Evolutionary conservation across 2,888 invertebrate genomes (phyloP).

Genomic region (Salpingus planirostris): DNA sequence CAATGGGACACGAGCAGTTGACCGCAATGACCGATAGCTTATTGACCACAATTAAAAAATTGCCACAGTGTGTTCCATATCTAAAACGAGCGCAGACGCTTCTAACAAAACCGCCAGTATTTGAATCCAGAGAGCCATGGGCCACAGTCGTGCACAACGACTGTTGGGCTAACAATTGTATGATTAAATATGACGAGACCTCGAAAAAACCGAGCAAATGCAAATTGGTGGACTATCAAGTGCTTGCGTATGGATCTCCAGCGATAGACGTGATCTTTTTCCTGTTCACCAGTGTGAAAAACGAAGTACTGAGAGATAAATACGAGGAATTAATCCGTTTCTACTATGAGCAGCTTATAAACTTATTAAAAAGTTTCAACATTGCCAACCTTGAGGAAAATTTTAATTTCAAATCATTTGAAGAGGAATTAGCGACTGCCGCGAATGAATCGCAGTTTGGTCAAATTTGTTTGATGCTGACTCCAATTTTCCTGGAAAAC

Average conservation of each 20-base stretch:
- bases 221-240: slow-evolving; percentile 19
- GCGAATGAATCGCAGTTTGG: too few species aligned
- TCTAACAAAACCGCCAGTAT: slow-evolving; percentile 21
- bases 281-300: slow-evolving; percentile 21
- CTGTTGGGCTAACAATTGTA: slow-evolving; percentile 52
- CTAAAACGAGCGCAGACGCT: slow-evolving; percentile 19
- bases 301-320: slow-evolving; percentile 1
- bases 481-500: too few species aligned
- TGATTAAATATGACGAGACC: slow-evolving; percentile 38
- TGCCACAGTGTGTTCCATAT: slow-evolving; percentile 11
- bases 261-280: slow-evolving; percentile 24
- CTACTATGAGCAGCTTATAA: slow-evolving; percentile 4
- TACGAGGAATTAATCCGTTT: slow-evolving; percentile 4
- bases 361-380: slow-evolving; percentile 2
- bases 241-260: slow-evolving; percentile 18
- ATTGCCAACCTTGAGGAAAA: too few species aligned
- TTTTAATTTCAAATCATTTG: too few species aligned
- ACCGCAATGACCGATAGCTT: not conserved
- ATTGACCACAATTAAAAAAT: not conserved
- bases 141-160: slow-evolving; percentile 47
- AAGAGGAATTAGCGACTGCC: too few species aligned
- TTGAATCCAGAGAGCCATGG: slow-evolving; percentile 43
- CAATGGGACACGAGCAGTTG: slow-evolving; percentile 17
- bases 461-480: too few species aligned
- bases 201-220: slow-evolving; percentile 24